Base-by-base conservation (phyloP, 2,888 invertebrate genomes). In the Lutraria lutraria region DNA sequence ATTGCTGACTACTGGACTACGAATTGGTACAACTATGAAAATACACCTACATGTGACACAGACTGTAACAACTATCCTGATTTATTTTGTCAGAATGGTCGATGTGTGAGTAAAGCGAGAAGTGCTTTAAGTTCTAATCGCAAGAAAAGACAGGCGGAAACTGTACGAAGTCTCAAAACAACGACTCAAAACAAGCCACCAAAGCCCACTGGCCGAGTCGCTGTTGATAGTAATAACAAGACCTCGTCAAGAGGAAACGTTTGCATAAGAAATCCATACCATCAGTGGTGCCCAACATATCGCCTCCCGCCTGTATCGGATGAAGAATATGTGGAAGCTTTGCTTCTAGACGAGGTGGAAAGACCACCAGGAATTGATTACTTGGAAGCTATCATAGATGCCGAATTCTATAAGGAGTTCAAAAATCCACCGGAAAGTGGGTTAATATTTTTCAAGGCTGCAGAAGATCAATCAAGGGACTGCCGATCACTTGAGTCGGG, bases 21-120 rank as follows among this genome's bases (percentile, higher is more conserved):
- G 29, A 79, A 84, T 25, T 90, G 82, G 79, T 90, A 81, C 52
- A 82, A 87, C 19, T 90, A 90, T 54, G 88, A 84, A 54, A 82
- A 83, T n/a, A 54, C 76, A 25, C 90, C 90, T 16, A 80, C 82
- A 12, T 90, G 90, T 76, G 56, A 31, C 29, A 83, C 29, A 1
- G 60, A 79, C 43, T 87, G 87, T 31, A 79, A 79, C 13, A 79
- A 79, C 29, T 83, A 16, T 16, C 54, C 72, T 0, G 87, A 87
- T 56, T 31, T 87, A 21, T 83, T 76, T 43, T 87, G 87, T 72
- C 43, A 76, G 15, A 76, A 16, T 0, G 31, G 72, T 19, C 54
- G 52, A 16, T 87, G 86, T 53, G 76, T 76, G n/a, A 25, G 68
- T 13, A 82, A 87, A 10, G 25, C 53, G 53, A 25, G 86, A n/a